Base-by-base conservation (phyloP, 2,888 invertebrate species). In the Cyaniris semiargus region DNA sequence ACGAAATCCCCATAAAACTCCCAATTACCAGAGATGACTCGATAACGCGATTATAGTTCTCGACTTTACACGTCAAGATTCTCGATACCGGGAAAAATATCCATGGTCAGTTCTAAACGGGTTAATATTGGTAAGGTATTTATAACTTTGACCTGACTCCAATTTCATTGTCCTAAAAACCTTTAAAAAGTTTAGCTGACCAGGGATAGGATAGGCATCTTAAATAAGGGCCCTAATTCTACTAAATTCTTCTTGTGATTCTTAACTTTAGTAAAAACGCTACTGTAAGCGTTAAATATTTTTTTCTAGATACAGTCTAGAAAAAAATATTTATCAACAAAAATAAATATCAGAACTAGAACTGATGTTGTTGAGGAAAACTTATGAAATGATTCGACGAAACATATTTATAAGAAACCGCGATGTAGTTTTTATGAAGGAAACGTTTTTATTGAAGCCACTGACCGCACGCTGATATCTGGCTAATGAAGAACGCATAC, bases 11-110 rank as follows among this genome's bases (percentile, higher is more conserved):
- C 70, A 70, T 71, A 82, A 84, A 84, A 84, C 77, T 80, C 78
- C 81, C 81, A 81, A 81, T 83, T 82, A 80, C 81, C 80, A 80
- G 80, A 82, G 80, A 77, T 76, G 77, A 78, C 80, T 80, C 78
- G 80, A 80, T 82, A 81, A 80, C 77, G 78, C 80, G 78, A 81
- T 82, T 82, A 83, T 82, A 76, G 78, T 56, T 31, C 78, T 31
- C 78, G 80, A 80, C 81, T 81, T 79, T 78, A 78, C 66, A 76
- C 79, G 78, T 79, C 79, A 75, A 80, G 79, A 81, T 79, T 80
- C 79, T 78, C 78, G 78, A 79, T 78, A 76, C 76, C 78, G 76
- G 78, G 77, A 78, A 79, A 80, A 77, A 80, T 72, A 56, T 76
- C 44, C 44, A 10, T 44, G 10, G 44, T 44, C 44, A 44, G 10